Percentiles rank a stretch among this genome's conserved stretches.
These are phyloP conservation scores for Notolabrus celidotus DNA, from an alignment of 2,797 vertebrate species.

Conservation along the genomic window DNA sequence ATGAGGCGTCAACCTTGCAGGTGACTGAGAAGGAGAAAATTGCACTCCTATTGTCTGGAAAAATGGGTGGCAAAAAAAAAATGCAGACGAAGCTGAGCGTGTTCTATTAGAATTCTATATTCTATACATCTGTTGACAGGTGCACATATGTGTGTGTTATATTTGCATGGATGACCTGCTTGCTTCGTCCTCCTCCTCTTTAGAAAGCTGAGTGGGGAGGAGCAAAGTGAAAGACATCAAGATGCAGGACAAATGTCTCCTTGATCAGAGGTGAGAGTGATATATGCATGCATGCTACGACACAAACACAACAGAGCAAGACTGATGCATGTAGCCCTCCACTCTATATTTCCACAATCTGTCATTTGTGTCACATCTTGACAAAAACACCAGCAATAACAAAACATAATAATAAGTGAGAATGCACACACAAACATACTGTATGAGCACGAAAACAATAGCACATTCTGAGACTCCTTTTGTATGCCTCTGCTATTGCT, in stretches of 20 bases:
- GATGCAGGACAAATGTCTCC: constrained; percentile 56
- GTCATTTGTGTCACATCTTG: constrained; percentile 26
- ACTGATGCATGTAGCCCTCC: neutral
- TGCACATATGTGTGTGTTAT: constrained; percentile 16
- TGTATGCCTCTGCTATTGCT: neutral
- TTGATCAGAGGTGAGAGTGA: constrained; percentile 63
- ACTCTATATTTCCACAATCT: constrained; percentile 14
- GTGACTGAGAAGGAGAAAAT: constrained; percentile 62
- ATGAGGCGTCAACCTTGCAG: constrained; percentile 45
- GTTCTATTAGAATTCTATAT: too few species aligned
- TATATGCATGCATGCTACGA: constrained; percentile 14
- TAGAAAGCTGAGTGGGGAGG: constrained; percentile 26
- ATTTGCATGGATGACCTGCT: constrained; percentile 38
- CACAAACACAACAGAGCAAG: constrained; percentile 21
- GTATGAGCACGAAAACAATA: neutral
- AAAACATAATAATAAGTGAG: constrained; percentile 20
- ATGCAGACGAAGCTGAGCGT: constrained; percentile 24
- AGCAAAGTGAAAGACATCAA: constrained; percentile 39
- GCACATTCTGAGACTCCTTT: neutral
- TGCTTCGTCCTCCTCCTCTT: constrained; percentile 31
- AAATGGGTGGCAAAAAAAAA: constrained; percentile 43
- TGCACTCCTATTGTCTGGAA: constrained; percentile 46
- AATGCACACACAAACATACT: constrained; percentile 5
- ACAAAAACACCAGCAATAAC: constrained; percentile 10
- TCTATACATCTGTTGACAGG: constrained; percentile 52